These are phyloP conservation scores for Drosophila kurseongensis DNA, from an alignment of 1,140 invertebrate species.

Conservation along the genomic window DNA sequence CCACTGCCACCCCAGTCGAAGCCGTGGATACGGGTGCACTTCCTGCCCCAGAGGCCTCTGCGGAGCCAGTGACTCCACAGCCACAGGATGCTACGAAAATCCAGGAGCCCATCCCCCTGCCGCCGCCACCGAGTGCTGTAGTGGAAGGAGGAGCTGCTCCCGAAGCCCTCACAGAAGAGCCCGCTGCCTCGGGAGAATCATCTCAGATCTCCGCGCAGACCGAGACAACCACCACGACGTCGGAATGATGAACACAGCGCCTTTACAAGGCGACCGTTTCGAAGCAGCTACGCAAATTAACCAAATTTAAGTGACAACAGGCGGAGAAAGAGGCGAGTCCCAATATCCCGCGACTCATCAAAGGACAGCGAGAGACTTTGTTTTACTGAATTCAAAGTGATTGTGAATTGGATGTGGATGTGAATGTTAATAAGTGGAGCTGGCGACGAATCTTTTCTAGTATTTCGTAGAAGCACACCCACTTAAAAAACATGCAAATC, in stretches of 20 bases:
- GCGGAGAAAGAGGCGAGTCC: not conserved
- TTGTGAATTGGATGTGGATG: constrained; percentile 19
- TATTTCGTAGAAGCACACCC: constrained; percentile 28
- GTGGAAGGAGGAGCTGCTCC: constrained; percentile 6
- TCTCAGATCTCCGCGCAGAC: constrained; percentile 9
- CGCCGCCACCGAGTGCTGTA: constrained; percentile 58
- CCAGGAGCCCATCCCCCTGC: constrained; percentile 76
- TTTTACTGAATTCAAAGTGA: constrained; percentile 19
- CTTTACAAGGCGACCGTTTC: constrained; percentile 68
- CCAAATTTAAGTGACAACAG: constrained; percentile 72
- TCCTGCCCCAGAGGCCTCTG: constrained; percentile 7
- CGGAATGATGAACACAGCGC: constrained; percentile 76
- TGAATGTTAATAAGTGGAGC: constrained; percentile 14
- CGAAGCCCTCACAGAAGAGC: not conserved
- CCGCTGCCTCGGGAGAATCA: constrained; percentile 10
- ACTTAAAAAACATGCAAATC: constrained; percentile 47
- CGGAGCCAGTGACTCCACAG: constrained; percentile 59
- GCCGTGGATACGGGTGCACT: constrained; percentile 14
- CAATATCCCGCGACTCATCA: constrained; percentile 17
- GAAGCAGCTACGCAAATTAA: constrained; percentile 75
- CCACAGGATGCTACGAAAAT: constrained; percentile 75
- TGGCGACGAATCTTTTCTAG: constrained; percentile 32
- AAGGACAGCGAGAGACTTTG: constrained; percentile 45
- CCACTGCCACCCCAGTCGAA: constrained; percentile 1
- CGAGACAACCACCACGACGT: constrained; percentile 43